phyloP scores from a whole-genome alignment of 2,797 vertebrate genomes.

The Leontopithecus rosalia region DNA sequence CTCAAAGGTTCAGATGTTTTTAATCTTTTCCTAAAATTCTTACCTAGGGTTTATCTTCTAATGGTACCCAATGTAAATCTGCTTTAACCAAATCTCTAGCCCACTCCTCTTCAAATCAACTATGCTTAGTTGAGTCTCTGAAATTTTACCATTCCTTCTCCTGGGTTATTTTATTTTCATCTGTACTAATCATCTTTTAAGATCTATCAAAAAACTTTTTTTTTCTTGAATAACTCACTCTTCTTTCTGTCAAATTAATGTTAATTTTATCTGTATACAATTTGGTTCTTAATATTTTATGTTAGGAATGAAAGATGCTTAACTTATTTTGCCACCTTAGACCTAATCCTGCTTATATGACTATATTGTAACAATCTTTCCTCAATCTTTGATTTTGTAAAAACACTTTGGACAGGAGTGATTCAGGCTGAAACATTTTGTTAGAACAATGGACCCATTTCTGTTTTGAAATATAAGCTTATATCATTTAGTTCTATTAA shows the following conservation, averaged over 20 bases:
- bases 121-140: not conserved
- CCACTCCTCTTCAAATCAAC: not conserved
- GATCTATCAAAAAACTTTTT: not conserved
- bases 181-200: not conserved
- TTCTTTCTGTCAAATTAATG: not conserved
- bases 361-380: not conserved
- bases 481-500: conserved; percentile 16
- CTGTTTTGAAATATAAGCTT: not conserved
- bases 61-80: not conserved
- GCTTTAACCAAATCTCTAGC: not conserved
- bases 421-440: not conserved
- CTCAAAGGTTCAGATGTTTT: not conserved
- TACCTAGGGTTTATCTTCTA: not conserved
- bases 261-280: not conserved
- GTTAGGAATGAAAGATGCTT: not conserved
- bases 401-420: not conserved
- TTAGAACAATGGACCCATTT: not conserved
- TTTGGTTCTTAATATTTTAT: conserved; percentile 5
- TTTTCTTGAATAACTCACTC: not conserved
- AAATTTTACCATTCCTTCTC: not conserved
- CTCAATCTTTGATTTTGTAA: not conserved
- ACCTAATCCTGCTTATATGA: not conserved
- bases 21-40: not conserved
- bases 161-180: not conserved
- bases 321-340: not conserved